Conservation (phyloP, 2,888 invertebrate genomes). For the Apamea sordens region DNA sequence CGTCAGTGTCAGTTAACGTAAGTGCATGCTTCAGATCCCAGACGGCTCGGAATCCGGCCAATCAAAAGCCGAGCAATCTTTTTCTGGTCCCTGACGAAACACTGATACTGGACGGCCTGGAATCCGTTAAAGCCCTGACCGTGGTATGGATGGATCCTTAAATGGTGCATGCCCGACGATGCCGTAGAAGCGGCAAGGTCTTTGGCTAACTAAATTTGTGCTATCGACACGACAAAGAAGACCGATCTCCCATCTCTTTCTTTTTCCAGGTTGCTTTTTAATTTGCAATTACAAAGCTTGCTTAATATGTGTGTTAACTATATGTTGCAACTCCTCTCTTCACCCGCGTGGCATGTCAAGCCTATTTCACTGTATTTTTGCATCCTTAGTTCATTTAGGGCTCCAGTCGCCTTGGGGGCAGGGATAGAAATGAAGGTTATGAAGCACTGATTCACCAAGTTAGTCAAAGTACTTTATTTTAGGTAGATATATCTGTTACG, state of each 20-base stretch:
- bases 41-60: background rate
- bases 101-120: background rate
- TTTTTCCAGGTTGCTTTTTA: slow-evolving; percentile 36
- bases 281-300: slow-evolving; percentile 48
- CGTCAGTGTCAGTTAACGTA: background rate
- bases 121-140: background rate
- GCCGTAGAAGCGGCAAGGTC: background rate
- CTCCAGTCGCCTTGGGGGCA: slow-evolving; percentile 24
- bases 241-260: slow-evolving; percentile 10
- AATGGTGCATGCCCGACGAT: background rate
- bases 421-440: slow-evolving; percentile 30
- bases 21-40: slow-evolving; percentile 5
- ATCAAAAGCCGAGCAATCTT: background rate
- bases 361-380: slow-evolving; percentile 63
- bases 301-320: slow-evolving; percentile 61
- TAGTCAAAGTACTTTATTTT: slow-evolving; percentile 25
- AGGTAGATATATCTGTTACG: slow-evolving; percentile 2
- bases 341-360: slow-evolving; percentile 57
- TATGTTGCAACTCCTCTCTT: slow-evolving; percentile 47
- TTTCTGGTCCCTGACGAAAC: background rate
- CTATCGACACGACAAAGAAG: background rate
- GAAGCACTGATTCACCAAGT: slow-evolving; percentile 41
- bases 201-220: background rate
- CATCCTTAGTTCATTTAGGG: slow-evolving; percentile 54
- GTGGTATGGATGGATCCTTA: background rate